Evolutionary conservation across 2,888 invertebrate genomes (phyloP).

Genomic region (Tachystola acroxantha): DNA sequence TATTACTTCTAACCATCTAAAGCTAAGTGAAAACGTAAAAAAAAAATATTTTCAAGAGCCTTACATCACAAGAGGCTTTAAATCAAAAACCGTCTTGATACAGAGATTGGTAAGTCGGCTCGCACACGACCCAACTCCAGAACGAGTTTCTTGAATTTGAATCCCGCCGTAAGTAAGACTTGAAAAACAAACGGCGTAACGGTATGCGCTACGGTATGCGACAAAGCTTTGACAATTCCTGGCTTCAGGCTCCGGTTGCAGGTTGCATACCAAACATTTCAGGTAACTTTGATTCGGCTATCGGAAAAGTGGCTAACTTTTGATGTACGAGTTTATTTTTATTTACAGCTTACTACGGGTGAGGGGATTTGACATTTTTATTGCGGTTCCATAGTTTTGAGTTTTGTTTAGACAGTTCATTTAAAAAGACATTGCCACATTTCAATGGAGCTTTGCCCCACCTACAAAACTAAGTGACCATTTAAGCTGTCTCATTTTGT

Average conservation of each 20-base stretch:
- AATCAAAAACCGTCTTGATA: slow-evolving; percentile 36
- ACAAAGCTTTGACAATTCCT: slow-evolving; percentile 61
- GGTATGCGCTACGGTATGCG: slow-evolving; percentile 46
- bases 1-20: too few species aligned
- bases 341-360: neutral
- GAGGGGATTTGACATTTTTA: neutral
- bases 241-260: slow-evolving; percentile 31
- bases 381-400: neutral
- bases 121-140: slow-evolving; percentile 32
- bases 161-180: slow-evolving; percentile 46
- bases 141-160: slow-evolving; percentile 48
- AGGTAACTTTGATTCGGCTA: slow-evolving; percentile 42
- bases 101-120: slow-evolving; percentile 35
- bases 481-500: too few species aligned
- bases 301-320: slow-evolving; percentile 19
- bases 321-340: slow-evolving; percentile 6
- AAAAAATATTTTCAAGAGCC: too few species aligned
- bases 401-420: too few species aligned
- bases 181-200: slow-evolving; percentile 59
- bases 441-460: too few species aligned
- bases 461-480: too few species aligned
- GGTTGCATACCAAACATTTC: slow-evolving; percentile 38
- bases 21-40: too few species aligned
- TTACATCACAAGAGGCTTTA: too few species aligned
- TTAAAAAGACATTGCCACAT: too few species aligned